Conservation (phyloP, 2,113 vertebrate species). For the Hipposideros armiger region DNA sequence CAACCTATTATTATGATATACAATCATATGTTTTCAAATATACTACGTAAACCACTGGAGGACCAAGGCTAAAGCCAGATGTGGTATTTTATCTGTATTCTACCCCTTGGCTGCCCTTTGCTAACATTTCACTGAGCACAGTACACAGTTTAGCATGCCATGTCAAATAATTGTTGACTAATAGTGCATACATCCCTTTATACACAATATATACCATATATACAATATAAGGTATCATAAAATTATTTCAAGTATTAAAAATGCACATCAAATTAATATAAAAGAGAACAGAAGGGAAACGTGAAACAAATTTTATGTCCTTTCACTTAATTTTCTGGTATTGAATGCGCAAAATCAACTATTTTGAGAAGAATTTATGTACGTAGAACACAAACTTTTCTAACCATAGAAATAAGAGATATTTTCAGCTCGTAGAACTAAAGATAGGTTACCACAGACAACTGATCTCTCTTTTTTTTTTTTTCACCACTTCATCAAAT, state of each 20-base stretch:
- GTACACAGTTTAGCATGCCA: neutral
- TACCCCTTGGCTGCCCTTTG: neutral
- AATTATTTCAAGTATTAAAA: conserved; percentile 23
- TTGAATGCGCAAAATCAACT: conserved; percentile 8
- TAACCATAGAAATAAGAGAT: neutral
- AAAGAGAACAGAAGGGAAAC: neutral
- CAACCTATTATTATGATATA: neutral
- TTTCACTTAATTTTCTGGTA: neutral
- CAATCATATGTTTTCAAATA: conserved; percentile 48
- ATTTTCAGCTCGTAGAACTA: neutral
- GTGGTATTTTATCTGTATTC: neutral
- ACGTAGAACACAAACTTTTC: neutral
- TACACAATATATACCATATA: neutral
- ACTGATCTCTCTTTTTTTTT: neutral
- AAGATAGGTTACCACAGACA: conserved; percentile 52
- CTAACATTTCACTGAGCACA: neutral
- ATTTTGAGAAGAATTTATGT: neutral
- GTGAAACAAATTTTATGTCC: neutral
- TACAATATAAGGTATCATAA: neutral
- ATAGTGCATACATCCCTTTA: neutral
- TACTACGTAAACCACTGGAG: neutral
- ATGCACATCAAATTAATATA: neutral
- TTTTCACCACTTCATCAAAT: conserved; percentile 52
- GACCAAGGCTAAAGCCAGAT: neutral
- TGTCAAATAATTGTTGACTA: neutral